These are phyloP conservation scores for Phrynocephalus guinanensis DNA, from an alignment of 2,797 vertebrate genomes.

Conservation along the genomic window DNA sequence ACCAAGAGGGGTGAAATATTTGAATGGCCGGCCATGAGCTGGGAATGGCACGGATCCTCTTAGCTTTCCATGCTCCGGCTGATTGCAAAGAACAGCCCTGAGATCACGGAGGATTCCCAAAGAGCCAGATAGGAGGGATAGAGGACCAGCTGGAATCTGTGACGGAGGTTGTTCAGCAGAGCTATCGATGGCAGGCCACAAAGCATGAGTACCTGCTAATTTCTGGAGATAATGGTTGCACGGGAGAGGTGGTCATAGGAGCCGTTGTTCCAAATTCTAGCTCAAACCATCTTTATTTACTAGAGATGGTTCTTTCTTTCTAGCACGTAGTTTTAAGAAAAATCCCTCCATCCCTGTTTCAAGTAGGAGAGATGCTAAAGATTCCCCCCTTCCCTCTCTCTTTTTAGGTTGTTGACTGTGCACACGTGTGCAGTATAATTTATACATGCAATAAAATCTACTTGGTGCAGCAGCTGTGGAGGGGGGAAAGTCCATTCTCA, in stretches of 20 bases:
- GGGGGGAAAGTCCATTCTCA: neutral
- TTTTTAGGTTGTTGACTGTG: neutral
- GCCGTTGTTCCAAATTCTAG: neutral
- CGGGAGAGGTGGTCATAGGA: neutral
- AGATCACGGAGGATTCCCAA: neutral
- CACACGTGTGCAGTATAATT: constrained; percentile 15
- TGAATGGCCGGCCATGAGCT: neutral
- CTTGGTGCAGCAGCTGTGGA: constrained; percentile 7
- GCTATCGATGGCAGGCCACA: neutral
- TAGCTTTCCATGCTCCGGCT: neutral
- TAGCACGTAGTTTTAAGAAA: neutral
- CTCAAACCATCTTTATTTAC: neutral
- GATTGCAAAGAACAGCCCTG: neutral
- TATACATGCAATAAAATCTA: constrained; percentile 12
- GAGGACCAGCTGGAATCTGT: neutral
- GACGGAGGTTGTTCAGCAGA: no score
- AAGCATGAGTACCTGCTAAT: neutral
- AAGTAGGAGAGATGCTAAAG: neutral
- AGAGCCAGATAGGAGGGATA: neutral
- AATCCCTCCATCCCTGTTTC: neutral
- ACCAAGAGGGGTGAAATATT: neutral
- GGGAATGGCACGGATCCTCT: neutral
- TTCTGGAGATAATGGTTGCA: neutral
- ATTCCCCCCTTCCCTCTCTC: neutral
- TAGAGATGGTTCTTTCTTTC: neutral